Percentiles rank a stretch among this genome's conserved stretches.
phyloP scores from a whole-genome alignment of 2,888 invertebrate species.

The Lasius platythorax region DNA sequence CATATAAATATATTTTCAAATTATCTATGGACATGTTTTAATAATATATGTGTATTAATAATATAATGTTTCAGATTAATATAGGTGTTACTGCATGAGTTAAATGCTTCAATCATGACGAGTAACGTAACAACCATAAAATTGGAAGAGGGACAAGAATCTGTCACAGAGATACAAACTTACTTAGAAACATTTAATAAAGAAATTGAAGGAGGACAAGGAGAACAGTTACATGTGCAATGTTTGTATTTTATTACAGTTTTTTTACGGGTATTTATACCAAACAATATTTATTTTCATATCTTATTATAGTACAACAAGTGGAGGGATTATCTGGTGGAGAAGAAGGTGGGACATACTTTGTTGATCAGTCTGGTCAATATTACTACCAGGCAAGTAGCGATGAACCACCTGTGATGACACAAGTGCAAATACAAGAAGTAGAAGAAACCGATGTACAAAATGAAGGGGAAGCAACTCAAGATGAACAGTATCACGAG shows the following conservation, averaged over 20 bases:
- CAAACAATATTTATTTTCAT: neutral
- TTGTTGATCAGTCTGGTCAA: slow-evolving; percentile 93
- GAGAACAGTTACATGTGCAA: slow-evolving; percentile 84
- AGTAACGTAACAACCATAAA: slow-evolving; percentile 83
- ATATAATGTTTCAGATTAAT: slow-evolving; percentile 65
- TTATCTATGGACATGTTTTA: neutral
- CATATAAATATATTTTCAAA: neutral
- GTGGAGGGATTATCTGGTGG: slow-evolving; percentile 86
- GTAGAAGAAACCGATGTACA: slow-evolving; percentile 82
- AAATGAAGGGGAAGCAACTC: slow-evolving; percentile 81
- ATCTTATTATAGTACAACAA: slow-evolving; percentile 81
- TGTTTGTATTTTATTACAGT: slow-evolving; percentile 75
- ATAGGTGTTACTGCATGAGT: slow-evolving; percentile 55
- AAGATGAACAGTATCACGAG: slow-evolving; percentile 85
- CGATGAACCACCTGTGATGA: slow-evolving; percentile 89
- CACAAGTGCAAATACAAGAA: slow-evolving; percentile 87
- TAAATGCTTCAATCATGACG: slow-evolving; percentile 79
- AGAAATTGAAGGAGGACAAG: slow-evolving; percentile 90
- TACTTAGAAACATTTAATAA: slow-evolving; percentile 94
- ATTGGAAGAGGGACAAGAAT: slow-evolving; percentile 85
- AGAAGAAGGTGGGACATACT: slow-evolving; percentile 91
- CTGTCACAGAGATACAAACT: slow-evolving; percentile 91
- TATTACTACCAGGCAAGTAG: slow-evolving; percentile 93
- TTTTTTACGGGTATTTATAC: neutral
- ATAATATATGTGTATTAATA: neutral